Conservation (phyloP, 2,888 invertebrate species). For the Frankliniella fusca region DNA sequence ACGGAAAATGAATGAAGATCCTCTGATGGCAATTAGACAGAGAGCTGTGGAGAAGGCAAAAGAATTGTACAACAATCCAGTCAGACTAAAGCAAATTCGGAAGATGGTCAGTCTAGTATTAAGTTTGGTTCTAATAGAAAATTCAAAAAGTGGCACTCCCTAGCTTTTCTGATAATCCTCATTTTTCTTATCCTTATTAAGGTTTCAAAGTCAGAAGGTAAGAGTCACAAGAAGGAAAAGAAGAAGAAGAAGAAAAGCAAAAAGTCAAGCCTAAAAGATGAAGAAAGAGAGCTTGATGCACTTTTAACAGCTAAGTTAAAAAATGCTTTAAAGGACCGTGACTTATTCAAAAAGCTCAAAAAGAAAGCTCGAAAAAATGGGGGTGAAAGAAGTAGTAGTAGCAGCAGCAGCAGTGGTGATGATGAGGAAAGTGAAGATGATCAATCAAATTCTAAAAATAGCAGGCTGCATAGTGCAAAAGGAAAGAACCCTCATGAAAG, state of each 20-base stretch:
- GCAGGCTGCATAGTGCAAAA: neutral
- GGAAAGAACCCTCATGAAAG: constrained; percentile 33
- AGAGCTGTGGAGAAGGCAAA: constrained; percentile 82
- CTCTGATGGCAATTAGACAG: constrained; percentile 81
- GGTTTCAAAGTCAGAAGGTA: constrained; percentile 47
- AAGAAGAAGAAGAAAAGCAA: constrained; percentile 37
- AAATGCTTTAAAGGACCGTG: constrained; percentile 30
- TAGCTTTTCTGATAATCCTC: constrained; percentile 27
- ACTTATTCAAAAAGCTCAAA: constrained; percentile 25
- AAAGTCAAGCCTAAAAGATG: constrained; percentile 32
- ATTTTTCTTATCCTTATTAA: constrained; percentile 35
- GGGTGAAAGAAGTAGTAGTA: neutral
- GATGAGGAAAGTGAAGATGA: constrained; percentile 24
- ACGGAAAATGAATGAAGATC: constrained; percentile 90
- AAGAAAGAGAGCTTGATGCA: constrained; percentile 29
- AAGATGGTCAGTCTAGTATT: constrained; percentile 61
- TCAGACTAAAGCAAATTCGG: constrained; percentile 81
- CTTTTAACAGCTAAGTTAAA: constrained; percentile 32
- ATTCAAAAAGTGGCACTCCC: constrained; percentile 17
- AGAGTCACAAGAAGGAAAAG: constrained; percentile 45
- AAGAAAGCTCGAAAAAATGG: constrained; percentile 10
- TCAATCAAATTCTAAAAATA: neutral
- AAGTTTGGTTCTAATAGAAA: constrained; percentile 30
- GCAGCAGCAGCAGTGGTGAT: constrained; percentile 34
- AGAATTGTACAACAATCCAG: constrained; percentile 83